A percentile compares a stretch with the other conserved stretches of the same genome.
phyloP scores from a whole-genome alignment of 2,888 invertebrate species.

The Hyalella azteca region DNA sequence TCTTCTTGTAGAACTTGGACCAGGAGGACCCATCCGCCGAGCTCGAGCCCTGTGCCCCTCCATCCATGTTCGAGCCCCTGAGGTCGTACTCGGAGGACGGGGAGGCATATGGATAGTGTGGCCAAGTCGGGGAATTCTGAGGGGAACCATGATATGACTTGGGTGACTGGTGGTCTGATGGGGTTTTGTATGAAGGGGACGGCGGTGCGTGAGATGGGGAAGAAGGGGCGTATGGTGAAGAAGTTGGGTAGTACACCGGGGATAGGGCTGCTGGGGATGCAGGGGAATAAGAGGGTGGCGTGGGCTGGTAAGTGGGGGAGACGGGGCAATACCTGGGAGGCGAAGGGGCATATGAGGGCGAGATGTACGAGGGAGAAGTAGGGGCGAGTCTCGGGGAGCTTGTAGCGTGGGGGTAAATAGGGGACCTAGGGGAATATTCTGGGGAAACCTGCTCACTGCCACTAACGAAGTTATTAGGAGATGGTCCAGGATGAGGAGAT shows the following conservation, averaged over 20 bases:
- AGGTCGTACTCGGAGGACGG: not conserved
- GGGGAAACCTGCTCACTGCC: not conserved
- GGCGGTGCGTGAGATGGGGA: not conserved
- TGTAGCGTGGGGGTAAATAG: not conserved
- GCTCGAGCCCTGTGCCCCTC: too few relatives aligned
- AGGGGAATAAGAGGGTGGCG: constrained; percentile 2
- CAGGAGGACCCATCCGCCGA: not conserved
- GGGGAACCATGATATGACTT: not conserved
- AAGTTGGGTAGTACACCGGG: not conserved
- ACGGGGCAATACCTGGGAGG: not conserved
- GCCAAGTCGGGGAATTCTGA: not conserved
- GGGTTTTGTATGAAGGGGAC: not conserved
- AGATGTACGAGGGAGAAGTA: not conserved
- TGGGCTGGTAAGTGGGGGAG: not conserved
- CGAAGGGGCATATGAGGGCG: not conserved
- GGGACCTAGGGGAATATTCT: not conserved
- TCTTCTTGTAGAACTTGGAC: not conserved
- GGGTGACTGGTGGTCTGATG: not conserved
- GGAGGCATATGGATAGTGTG: not conserved
- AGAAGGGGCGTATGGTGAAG: not conserved
- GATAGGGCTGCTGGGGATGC: not conserved
- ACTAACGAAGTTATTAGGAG: not conserved
- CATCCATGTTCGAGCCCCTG: too few relatives aligned
- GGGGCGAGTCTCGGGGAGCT: not conserved
- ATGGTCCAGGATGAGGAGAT: not conserved